These are phyloP conservation scores for Triplophysa siluroides DNA, from an alignment of 2,113 vertebrate genomes.

Conservation along the genomic window DNA sequence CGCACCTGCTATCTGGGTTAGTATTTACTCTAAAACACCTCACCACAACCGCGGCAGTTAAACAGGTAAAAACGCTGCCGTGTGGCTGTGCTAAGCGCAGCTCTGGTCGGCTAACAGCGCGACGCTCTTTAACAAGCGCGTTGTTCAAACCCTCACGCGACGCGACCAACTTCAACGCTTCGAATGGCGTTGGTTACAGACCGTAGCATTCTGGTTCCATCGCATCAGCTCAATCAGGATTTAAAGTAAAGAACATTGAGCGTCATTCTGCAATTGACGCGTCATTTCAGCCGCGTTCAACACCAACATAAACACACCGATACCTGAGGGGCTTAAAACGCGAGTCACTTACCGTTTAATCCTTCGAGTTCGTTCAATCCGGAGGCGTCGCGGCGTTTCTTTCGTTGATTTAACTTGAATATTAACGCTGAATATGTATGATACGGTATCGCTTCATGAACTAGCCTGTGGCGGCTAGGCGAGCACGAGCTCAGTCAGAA, in stretches of 20 bases:
- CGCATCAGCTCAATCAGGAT: too few relatives aligned
- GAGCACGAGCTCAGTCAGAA: slow-evolving; percentile 25
- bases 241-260: too few relatives aligned
- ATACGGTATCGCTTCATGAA: slow-evolving; percentile 1
- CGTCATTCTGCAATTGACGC: too few relatives aligned
- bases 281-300: background rate
- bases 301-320: background rate
- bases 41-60: too few relatives aligned
- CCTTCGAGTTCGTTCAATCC: background rate
- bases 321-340: background rate
- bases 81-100: background rate
- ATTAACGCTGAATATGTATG: background rate
- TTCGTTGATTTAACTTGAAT: background rate
- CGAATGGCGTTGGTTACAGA: too few relatives aligned
- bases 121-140: background rate
- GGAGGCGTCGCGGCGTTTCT: background rate
- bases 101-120: background rate
- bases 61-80: background rate
- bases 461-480: slow-evolving; percentile 38
- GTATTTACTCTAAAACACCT: background rate
- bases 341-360: slow-evolving; percentile 29
- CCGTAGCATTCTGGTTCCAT: too few relatives aligned
- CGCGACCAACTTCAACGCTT: too few relatives aligned
- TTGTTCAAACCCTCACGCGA: background rate
- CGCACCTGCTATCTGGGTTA: background rate